These are phyloP conservation scores for Heliconius aoede DNA, from an alignment of 2,888 invertebrate species.

Conservation along the genomic window DNA sequence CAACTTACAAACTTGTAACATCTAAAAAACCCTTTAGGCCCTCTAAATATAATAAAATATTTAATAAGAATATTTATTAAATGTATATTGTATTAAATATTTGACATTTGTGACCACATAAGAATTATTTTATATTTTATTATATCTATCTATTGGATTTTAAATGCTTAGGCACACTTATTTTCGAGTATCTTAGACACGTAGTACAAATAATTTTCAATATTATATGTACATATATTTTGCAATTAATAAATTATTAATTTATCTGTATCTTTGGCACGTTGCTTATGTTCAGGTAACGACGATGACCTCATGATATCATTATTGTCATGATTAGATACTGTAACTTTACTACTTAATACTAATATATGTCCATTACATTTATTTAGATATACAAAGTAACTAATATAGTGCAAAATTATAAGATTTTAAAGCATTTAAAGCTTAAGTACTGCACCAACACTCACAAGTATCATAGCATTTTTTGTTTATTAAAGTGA, in stretches of 20 bases:
- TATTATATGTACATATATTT: constrained; percentile 10
- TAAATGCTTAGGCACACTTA: constrained; percentile 12
- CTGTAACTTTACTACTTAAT: constrained; percentile 23
- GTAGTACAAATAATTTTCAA: background rate
- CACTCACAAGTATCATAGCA: constrained; percentile 25
- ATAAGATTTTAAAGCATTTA: constrained; percentile 40
- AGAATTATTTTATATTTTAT: background rate
- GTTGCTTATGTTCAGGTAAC: constrained; percentile 46
- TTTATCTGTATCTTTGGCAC: constrained; percentile 57
- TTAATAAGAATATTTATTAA: background rate
- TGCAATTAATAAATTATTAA: background rate
- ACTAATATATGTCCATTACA: constrained; percentile 32
- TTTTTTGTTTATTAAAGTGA: background rate
- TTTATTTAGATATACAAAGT: constrained; percentile 20
- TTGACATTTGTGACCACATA: background rate
- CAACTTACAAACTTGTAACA: constrained; percentile 1
- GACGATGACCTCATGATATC: constrained; percentile 44
- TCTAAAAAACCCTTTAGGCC: background rate
- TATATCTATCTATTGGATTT: constrained; percentile 15
- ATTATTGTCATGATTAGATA: constrained; percentile 51
- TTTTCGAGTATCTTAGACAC: background rate
- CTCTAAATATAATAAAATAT: constrained; percentile 2
- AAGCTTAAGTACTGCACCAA: constrained; percentile 50
- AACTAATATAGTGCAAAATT: constrained; percentile 40
- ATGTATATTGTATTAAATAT: constrained; percentile 6